Evolutionary conservation across 2,888 invertebrate genomes (phyloP).

Genomic region (Patella pellucida): DNA sequence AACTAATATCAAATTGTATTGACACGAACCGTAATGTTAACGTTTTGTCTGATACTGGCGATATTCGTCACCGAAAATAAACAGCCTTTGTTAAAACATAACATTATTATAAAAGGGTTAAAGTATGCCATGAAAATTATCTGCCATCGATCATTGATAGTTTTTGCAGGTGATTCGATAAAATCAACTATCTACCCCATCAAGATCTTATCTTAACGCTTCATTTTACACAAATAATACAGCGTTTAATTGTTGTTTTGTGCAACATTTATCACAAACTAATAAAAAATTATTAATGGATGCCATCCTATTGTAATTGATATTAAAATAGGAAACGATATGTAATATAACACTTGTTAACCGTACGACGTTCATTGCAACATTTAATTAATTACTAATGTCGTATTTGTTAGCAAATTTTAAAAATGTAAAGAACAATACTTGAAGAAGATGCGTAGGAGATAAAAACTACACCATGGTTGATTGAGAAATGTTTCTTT

Average conservation of each 20-base stretch:
- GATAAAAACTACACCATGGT: too few relatives aligned
- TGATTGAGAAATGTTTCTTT: too few relatives aligned
- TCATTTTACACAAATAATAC: conserved; percentile 7
- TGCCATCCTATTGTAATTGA: conserved; percentile 1
- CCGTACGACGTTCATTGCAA: too few relatives aligned
- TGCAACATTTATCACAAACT: background rate
- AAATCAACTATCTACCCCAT: background rate
- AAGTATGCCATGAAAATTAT: background rate
- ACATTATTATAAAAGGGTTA: background rate
- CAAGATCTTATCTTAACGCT: conserved; percentile 9
- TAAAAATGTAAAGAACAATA: too few relatives aligned
- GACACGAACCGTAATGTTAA: conserved; percentile 7
- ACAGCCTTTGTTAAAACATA: background rate
- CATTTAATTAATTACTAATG: too few relatives aligned
- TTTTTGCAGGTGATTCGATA: background rate
- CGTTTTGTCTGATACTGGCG: conserved; percentile 5
- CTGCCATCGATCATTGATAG: background rate
- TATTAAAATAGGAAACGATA: conserved; percentile 7
- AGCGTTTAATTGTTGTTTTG: conserved; percentile 6
- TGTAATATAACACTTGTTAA: conserved; percentile 4
- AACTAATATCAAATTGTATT: conserved; percentile 9
- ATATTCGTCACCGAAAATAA: background rate
- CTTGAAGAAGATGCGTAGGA: too few relatives aligned
- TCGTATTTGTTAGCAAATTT: too few relatives aligned
- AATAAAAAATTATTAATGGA: conserved; percentile 4